phyloP scores from a whole-genome alignment of 2,888 invertebrate genomes.

The Scaptomyza cyrtandrae region DNA sequence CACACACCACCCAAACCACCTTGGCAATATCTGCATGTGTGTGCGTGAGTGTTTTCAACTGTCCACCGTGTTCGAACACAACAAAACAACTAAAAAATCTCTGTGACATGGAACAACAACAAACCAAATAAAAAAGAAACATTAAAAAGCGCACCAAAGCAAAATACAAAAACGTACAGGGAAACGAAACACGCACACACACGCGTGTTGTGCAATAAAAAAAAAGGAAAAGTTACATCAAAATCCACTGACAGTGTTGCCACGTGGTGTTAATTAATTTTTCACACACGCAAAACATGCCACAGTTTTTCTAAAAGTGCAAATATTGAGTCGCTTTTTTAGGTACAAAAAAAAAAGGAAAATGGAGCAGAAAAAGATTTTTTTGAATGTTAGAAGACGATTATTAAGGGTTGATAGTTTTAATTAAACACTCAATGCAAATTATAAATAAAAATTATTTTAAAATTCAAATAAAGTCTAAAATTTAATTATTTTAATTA shows the following conservation, averaged over 20 bases:
- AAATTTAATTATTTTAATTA: too few relatives aligned
- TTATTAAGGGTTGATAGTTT: neutral
- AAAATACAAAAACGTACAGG: slow-evolving; percentile 41
- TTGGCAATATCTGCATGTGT: slow-evolving; percentile 24
- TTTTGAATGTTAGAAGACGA: neutral
- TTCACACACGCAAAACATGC: slow-evolving; percentile 45
- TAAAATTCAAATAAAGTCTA: neutral
- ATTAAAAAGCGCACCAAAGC: slow-evolving; percentile 42
- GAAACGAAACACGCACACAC: slow-evolving; percentile 4
- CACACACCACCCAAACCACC: slow-evolving; percentile 19
- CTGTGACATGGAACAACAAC: slow-evolving; percentile 56
- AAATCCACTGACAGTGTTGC: slow-evolving; percentile 70
- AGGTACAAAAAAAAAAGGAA: neutral
- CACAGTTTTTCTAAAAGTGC: slow-evolving; percentile 34
- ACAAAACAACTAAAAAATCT: slow-evolving; percentile 67
- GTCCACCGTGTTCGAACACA: slow-evolving; percentile 50
- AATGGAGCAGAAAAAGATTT: neutral
- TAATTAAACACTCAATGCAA: neutral
- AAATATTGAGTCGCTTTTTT: slow-evolving; percentile 21
- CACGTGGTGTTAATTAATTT: slow-evolving; percentile 70
- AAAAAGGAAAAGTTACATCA: slow-evolving; percentile 47
- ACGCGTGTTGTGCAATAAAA: slow-evolving; percentile 1
- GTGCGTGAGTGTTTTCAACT: slow-evolving; percentile 32
- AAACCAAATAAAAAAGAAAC: slow-evolving; percentile 17
- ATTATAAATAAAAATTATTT: neutral